Evolutionary conservation across 2,888 invertebrate genomes (phyloP).

Genomic region (Heliconius hortense): DNA sequence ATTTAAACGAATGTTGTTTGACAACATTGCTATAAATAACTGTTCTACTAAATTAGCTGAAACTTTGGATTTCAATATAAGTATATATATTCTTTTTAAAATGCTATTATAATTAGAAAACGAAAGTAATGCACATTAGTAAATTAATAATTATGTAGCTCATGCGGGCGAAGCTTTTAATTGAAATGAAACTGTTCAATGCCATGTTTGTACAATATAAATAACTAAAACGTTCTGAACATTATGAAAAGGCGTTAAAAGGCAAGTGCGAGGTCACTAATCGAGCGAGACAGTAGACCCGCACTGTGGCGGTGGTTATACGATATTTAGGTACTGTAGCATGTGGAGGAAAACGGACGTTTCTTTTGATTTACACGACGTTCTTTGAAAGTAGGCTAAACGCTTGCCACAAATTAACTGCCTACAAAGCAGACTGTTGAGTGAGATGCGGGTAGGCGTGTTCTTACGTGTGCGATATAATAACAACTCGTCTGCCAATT

Average conservation of each 20-base stretch:
- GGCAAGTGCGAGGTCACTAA: conserved; percentile 70
- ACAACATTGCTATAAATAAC: too few species aligned
- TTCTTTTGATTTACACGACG: conserved; percentile 33
- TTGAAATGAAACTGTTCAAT: neutral
- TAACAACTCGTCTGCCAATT: conserved; percentile 4
- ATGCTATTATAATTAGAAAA: too few species aligned
- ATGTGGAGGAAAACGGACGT: conserved; percentile 37
- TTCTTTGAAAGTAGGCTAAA: conserved; percentile 24
- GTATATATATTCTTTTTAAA: too few species aligned
- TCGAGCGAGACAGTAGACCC: conserved; percentile 61
- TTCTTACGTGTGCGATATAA: neutral
- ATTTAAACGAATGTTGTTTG: too few species aligned
- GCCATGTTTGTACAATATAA: neutral
- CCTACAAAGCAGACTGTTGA: conserved; percentile 26
- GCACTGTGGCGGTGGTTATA: conserved; percentile 32
- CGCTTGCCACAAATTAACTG: conserved; percentile 24
- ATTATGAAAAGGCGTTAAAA: conserved; percentile 51
- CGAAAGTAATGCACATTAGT: too few species aligned
- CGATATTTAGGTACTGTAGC: conserved; percentile 37
- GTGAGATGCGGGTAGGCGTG: conserved; percentile 35
- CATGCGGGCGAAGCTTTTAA: neutral
- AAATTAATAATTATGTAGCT: too few species aligned
- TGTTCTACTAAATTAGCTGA: too few species aligned
- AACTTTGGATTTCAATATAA: too few species aligned
- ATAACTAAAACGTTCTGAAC: neutral